Evolutionary conservation across 2,797 vertebrate species (phyloP), one percentile per base, ranked within the genome.

Genomic region (Cynopterus sphinx): DNA sequence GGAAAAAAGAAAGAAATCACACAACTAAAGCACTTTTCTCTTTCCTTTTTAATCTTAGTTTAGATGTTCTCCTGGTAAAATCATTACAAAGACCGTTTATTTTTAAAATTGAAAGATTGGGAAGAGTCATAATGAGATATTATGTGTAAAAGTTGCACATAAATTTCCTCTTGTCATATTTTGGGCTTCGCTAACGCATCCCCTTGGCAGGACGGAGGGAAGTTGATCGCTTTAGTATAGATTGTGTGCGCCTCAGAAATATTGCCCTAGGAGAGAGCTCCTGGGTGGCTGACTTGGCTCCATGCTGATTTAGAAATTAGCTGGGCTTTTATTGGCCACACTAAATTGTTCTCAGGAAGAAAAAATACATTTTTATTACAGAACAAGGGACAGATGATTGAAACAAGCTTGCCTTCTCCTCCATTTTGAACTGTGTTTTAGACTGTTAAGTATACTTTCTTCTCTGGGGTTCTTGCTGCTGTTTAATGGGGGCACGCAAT

Each of bases 31-130:
- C 96, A 87, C 96, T 98, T 98, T 98, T 70, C 94, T 98, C 97
- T 98, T 98, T 98, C 94, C 97, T 98, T 98, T 98, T 98, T 98
- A 98, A 99, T 98, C 98, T 98, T 96, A 87, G 94, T 98, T 98
- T 98, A 98, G 98, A 98, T 98, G 92, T 96, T 94, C 98, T 98
- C 97, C 98, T 98, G 98, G 97, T 99, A 99, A 99, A 99, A 99
- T 99, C 98, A 98, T 99, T 99, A 98, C 98, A 98, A 99, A 99
- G 98, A 83, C 98, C 97, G 95, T 98, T 99, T 98, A 98, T 98
- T 99, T 99, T 99, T 98, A 98, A 99, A 99, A 99, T 99, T 99
- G 99, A 99, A 99, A 98, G 98, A 99, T 99, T 99, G 99, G 98
- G 98, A 98, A 98, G 98, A 98, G 98, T 98, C 98, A 98, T 99